Base-by-base conservation (phyloP, 2,888 invertebrate genomes). In the Megaustenia siamemsis region DNA sequence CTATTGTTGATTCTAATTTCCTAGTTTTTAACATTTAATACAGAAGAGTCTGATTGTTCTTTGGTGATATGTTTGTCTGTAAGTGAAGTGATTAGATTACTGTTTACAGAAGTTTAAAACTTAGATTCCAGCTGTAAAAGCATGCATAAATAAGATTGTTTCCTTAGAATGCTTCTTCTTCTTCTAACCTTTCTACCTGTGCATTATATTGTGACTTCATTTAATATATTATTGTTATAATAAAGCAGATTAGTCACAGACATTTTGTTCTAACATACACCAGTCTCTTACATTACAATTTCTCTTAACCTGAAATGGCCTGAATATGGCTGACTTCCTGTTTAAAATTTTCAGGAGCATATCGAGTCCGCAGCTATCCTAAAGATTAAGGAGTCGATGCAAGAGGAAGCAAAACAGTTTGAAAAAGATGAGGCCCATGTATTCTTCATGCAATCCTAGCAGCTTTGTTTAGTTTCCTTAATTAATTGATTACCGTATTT, bases 371-470 rank as follows among this genome's bases (percentile, higher is more conserved):
- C 98, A 94, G 99, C 99, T 96, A 99, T 99, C 95, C 96, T 99
- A 95, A 99, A 99, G 96, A 99, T 99, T 95, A 99, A 99, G 96
- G 99, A 99, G 95, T 98, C 98, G 96, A 99, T 99, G 98, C 98
- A 99, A 95, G 99, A 99, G 95, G 99, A 99, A 95, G 99, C 99
- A 95, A 99, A 98, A 96, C 97, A 98, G 95, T 94, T 94, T 89
- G 94, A 94, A 92, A 94, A 94, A 90, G 92, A 92, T 86, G 89
- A 90, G 90, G 86, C 89, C 90, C 80, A 78, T 83, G 91, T 91
- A 86, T 91, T 90, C 90, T 92, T 90, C 89, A 90, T 92, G 90
- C 91, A 91, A 92, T 92, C 85, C 68, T 85, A 85, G 85, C 90
- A 90, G 88, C 83, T 60, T 83, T 78, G 76, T 84, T 84, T 73